Percentiles rank a stretch among this genome's conserved stretches.
phyloP scores from a whole-genome alignment of 2,888 invertebrate species.

The Platycnemis pennipes region DNA sequence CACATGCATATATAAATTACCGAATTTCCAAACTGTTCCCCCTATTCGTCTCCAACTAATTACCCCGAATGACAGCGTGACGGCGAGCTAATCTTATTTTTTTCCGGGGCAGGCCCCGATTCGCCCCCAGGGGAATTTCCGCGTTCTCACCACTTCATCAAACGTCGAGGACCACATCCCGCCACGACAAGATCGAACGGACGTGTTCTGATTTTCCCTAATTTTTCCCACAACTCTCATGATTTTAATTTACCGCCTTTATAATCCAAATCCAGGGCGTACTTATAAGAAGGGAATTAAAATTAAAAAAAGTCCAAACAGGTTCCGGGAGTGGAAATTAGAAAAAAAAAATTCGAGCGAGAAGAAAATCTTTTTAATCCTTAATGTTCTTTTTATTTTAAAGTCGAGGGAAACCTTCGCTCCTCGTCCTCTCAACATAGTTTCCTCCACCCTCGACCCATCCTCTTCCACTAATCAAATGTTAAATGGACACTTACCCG shows the following conservation, averaged over 20 bases:
- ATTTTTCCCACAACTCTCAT: neutral
- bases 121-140: neutral
- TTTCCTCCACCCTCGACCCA: neutral
- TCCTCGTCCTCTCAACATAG: neutral
- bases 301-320: too few species aligned
- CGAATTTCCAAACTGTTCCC: neutral
- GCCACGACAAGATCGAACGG: neutral
- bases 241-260: neutral
- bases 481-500: constrained; percentile 29
- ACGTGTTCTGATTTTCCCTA: neutral
- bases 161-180: neutral
- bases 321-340: too few species aligned
- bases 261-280: neutral
- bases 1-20: too few species aligned
- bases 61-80: neutral
- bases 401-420: neutral
- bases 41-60: neutral
- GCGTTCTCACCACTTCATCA: neutral
- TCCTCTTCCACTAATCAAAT: neutral
- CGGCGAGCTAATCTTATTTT: neutral
- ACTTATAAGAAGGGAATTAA: neutral
- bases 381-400: too few species aligned
- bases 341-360: too few species aligned
- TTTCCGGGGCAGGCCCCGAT: neutral
- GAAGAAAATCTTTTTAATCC: too few species aligned